Base-by-base conservation (phyloP, 2,797 vertebrate species). In the Urosaurus nigricauda region DNA sequence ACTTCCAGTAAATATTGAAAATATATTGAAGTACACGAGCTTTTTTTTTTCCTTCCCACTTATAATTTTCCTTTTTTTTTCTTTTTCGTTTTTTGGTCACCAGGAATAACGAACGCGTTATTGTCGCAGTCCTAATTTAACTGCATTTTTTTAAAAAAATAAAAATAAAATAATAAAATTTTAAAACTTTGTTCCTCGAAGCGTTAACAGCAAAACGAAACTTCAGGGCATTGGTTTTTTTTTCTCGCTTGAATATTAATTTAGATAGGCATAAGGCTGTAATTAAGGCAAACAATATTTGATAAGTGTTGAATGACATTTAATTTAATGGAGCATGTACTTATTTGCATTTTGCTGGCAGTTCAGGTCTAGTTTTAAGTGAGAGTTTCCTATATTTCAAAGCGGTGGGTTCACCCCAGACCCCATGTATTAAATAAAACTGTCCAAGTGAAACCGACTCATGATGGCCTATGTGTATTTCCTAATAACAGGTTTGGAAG, bases 261-360 rank as follows among this genome's bases (percentile, higher is more conserved):
- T 97, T 97, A 97, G 97, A 94, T 97, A 97, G 96, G 93, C 96
- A 97, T 97, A 96, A 96, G 97, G 98, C 97, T 98, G 97, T 97
- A 97, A 97, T 96, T 96, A 97, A 97, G 43, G 95, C 93, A 95
- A 97, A 98, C 97, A 95, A 98, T 97, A 97, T 96, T 97, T 97
- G 97, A 97, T 98, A 96, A 97, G 97, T 99, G 98, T 98, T 98
- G 97, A 98, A 98, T 98, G 97, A 96, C 97, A 97, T 98, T 98
- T 98, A 98, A 98, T 99, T 99, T 98, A 98, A 98, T 97, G 98
- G 97, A 98, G 98, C 98, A 99, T 99, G 98, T 98, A 98, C 96
- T 97, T 97, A 96, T 96, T 97, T 97, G 96, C 97, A 97, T 99
- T 98, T 60, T 98, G 96, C 98, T 98, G 98, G 97, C 97, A 98